Evolutionary conservation across 1,140 invertebrate species (phyloP), one percentile per base, ranked within the genome.

Genomic region (Aphaenogaster floridana): DNA sequence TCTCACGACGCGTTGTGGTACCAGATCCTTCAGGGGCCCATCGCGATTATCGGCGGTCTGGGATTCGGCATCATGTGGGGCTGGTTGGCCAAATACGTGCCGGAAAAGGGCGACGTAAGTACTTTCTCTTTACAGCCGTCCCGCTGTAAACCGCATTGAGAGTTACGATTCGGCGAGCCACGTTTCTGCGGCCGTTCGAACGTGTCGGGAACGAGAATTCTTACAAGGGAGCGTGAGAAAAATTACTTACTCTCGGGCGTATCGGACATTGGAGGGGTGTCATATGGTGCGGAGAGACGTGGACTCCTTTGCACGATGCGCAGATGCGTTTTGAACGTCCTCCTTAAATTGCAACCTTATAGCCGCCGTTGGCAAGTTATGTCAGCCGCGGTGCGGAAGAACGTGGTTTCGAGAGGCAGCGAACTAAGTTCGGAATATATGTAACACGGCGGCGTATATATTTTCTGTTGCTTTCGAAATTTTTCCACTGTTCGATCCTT

Each of bases 21-120:
- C 91, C 96, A 97, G 91, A 97, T 97, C 78, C 95, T 97, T 28
- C 96, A 97, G 94, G 98, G 98, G n/a, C 98, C 98, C 0, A 95
- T 98, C 9, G 97, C 97, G 88, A 96, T 98, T 42, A 79, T 98
- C 64, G 96, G 97, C 45, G 98, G 98, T 2, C 96, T 98, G 54
- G 96, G 96, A 3, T 98, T 97, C 89, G 98, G 98, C 15, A 93
- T 97, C 2, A 64, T 97, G 3, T 98, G 97, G 97, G 98, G 98
- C 3, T 96, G 96, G 50, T 92, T 98, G 13, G 96, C 97, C 0
- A 97, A 97, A 92, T 97, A 97, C 81, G 95, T 98, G 57, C 98
- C 97, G 3, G 97, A 98, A 94, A 97, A 97, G 90, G 97, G 97
- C 76, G 98, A 98, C 89, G 96, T 96, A 91, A 96, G 96, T 96